A percentile compares a stretch with the other conserved stretches of the same genome.
Evolutionary conservation across 2,113 vertebrate genomes (phyloP).

Genomic region (Dissostichus mawsoni): DNA sequence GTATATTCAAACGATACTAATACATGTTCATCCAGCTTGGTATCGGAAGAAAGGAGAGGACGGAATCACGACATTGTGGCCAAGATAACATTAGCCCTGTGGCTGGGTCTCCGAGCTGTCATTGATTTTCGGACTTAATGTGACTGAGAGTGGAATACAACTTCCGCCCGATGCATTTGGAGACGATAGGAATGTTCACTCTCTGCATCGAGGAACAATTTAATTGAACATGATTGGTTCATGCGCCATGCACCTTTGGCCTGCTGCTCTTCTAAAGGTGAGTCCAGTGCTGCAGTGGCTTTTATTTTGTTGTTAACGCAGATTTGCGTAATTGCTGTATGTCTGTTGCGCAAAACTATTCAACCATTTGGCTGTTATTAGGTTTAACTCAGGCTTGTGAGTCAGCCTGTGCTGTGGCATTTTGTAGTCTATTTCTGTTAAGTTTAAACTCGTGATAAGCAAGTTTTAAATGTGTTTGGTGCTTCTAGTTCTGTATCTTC

Average conservation of each 20-base stretch:
- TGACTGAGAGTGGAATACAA: background rate
- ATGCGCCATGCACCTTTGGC: background rate
- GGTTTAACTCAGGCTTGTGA: background rate
- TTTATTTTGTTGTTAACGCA: background rate
- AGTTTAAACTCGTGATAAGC: too few species aligned
- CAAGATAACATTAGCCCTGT: background rate
- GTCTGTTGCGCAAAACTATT: background rate
- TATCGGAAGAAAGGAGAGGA: background rate
- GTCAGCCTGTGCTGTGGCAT: background rate
- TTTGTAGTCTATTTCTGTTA: too few species aligned
- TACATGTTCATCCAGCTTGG: background rate
- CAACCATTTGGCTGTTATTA: background rate
- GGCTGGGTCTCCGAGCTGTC: background rate
- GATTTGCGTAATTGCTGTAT: background rate
- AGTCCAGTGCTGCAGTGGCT: background rate
- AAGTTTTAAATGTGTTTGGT: too few species aligned
- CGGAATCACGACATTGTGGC: background rate
- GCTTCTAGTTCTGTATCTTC: too few species aligned
- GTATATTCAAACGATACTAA: background rate
- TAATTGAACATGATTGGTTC: background rate
- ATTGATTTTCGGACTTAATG: background rate
- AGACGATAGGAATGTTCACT: background rate
- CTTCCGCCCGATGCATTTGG: background rate
- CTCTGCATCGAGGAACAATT: too few species aligned
- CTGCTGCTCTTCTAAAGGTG: background rate